These are phyloP conservation scores for Liasis olivaceus DNA, from an alignment of 2,797 vertebrate species.

Conservation along the genomic window DNA sequence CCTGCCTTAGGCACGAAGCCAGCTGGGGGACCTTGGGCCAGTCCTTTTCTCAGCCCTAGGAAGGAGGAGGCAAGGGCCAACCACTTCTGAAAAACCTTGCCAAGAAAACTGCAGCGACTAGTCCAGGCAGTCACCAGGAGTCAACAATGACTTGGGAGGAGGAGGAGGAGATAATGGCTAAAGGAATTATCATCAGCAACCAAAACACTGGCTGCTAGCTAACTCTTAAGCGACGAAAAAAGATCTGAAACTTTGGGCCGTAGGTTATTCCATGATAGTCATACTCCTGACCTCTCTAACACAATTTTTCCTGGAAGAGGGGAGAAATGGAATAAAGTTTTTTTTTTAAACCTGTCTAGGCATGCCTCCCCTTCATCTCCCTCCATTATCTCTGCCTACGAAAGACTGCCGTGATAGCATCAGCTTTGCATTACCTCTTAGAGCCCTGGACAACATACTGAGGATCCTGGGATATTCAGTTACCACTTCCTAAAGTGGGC, in stretches of 20 bases:
- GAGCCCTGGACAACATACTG: neutral
- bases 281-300: neutral
- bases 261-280: rapidly evolving
- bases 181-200: neutral
- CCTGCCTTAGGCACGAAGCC: too few relatives aligned
- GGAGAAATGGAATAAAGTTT: neutral
- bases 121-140: too few relatives aligned
- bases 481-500: constrained; percentile 30
- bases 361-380: neutral
- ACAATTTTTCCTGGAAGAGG: neutral
- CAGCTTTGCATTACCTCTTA: neutral
- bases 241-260: neutral
- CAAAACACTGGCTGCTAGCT: neutral
- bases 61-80: too few relatives aligned
- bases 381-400: neutral
- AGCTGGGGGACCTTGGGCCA: too few relatives aligned
- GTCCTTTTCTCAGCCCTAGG: too few relatives aligned
- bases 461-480: neutral
- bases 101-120: too few relatives aligned
- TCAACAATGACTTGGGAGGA: too few relatives aligned
- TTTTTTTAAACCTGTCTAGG: neutral
- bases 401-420: neutral
- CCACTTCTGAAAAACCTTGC: too few relatives aligned
- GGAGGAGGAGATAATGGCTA: too few relatives aligned
- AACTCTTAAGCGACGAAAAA: neutral